A percentile compares a stretch with the other conserved stretches of the same genome.
These are phyloP conservation scores for Neotragus moschatus DNA, from an alignment of 2,113 vertebrate genomes.

Conservation along the genomic window DNA sequence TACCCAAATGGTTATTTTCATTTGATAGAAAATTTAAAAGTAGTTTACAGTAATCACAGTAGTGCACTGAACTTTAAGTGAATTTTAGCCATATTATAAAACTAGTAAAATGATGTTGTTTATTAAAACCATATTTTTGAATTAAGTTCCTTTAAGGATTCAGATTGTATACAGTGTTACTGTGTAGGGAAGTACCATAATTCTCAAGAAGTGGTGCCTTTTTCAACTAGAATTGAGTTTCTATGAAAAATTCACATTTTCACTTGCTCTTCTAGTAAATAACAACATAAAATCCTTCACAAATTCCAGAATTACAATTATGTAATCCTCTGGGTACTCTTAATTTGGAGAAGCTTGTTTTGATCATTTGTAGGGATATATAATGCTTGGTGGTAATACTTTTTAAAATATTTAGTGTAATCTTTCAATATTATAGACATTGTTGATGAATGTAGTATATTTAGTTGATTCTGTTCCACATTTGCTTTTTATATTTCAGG, in stretches of 20 bases:
- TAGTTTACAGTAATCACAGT: background rate
- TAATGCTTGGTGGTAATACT: background rate
- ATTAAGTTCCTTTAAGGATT: background rate
- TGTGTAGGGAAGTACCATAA: background rate
- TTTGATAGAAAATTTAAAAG: conserved; percentile 42
- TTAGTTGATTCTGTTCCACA: background rate
- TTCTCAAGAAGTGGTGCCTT: background rate
- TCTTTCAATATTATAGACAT: background rate
- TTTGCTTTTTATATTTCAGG: background rate
- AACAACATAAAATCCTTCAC: conserved; percentile 32
- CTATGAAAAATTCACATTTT: conserved; percentile 57
- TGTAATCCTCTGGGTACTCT: conserved; percentile 23
- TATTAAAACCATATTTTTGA: conserved; percentile 49
- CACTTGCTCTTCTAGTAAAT: conserved; percentile 55
- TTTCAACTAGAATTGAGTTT: background rate
- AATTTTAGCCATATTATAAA: conserved; percentile 28
- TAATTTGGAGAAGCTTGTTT: background rate
- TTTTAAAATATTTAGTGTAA: conserved; percentile 19
- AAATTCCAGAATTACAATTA: conserved; percentile 42
- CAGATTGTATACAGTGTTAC: background rate
- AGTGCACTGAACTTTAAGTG: background rate
- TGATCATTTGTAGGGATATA: background rate
- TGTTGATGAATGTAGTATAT: background rate
- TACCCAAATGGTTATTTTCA: conserved; percentile 29
- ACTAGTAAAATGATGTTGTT: background rate